phyloP scores from a whole-genome alignment of 2,797 vertebrate species.

The Thripadectes ignobilis region DNA sequence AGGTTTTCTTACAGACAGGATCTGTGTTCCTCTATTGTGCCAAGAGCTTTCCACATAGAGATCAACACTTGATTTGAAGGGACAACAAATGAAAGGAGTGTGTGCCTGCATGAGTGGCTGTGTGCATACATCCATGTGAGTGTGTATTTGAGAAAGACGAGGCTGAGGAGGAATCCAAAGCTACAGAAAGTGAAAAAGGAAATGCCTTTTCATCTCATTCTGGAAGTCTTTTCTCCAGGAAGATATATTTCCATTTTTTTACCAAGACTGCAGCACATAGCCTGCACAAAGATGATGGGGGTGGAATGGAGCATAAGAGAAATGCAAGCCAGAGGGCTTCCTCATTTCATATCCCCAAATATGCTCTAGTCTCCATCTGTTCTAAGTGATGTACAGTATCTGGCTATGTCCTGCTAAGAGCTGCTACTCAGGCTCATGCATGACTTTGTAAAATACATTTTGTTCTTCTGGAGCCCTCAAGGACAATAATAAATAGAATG shows the following conservation, averaged over 20 bases:
- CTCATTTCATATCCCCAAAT: background rate
- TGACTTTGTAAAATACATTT: conserved; percentile 52
- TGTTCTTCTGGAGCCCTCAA: conserved; percentile 55
- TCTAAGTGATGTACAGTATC: background rate
- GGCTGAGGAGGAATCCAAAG: background rate
- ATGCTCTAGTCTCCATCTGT: background rate
- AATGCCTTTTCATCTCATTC: background rate
- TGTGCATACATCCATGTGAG: background rate
- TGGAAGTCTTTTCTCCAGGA: background rate
- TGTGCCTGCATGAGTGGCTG: background rate
- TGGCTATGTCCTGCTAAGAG: background rate
- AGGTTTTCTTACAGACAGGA: conserved; percentile 9
- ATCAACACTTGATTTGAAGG: conserved; percentile 28
- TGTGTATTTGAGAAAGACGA: background rate
- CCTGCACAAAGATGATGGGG: background rate
- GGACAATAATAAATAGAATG: conserved; percentile 61
- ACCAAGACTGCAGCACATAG: background rate
- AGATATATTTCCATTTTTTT: background rate
- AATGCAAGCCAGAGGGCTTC: background rate
- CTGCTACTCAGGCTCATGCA: conserved; percentile 4
- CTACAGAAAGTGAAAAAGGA: background rate
- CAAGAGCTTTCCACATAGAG: background rate
- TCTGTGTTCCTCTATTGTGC: background rate
- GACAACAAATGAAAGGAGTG: background rate
- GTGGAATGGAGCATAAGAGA: background rate